Base-by-base conservation (phyloP, 2,113 vertebrate genomes). In the Podarcis raffonei region DNA sequence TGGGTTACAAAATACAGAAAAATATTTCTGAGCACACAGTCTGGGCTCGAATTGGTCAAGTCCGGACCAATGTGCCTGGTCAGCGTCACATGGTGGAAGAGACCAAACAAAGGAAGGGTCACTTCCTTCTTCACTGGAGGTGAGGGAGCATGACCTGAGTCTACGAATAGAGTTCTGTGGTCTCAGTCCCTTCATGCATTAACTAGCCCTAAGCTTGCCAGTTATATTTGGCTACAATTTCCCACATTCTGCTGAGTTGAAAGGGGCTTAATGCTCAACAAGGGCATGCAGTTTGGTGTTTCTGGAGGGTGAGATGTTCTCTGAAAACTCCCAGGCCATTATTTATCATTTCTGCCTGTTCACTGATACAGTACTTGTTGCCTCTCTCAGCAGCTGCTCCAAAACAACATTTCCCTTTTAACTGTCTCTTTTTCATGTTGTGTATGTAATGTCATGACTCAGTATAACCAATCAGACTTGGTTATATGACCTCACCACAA, bases 401-500 rank as follows among this genome's bases (percentile, higher is more conserved):
- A 57, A 3, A 11, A 42, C 6, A 11, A 71, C 57, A 48, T 80
- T 79, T 15, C 30, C 30, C 32, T 3, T 2, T 77, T 77, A 62
- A 30, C 25, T 75, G 59, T 20, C 59, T 62, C 65, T 83, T 20
- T 68, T 23, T 79, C 42, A 78, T 16, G 39, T 48, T 48, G 37
- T 83, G 48, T 53, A 53, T 22, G n/a, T 5, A 84, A 57, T 78
- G 37, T 18, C 65, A 48, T 37, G 30, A 20, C 27, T 30, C 27
- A 5, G 13, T 72, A 39, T 32, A 84, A 30, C 16, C 66, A 74
- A n/a, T 84, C 42, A 37, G 16, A 37, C 59, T 81, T 57, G 30
- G 12, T 42, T 22, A 6, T 39, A 35, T 59, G 68, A 37, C 68
- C 35, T 30, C 0, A 0, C 18, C 22, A 30, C 11, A 83, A 3